Evolutionary conservation across 2,888 invertebrate genomes (phyloP).

Genomic region (Opisthograptis luteolata): DNA sequence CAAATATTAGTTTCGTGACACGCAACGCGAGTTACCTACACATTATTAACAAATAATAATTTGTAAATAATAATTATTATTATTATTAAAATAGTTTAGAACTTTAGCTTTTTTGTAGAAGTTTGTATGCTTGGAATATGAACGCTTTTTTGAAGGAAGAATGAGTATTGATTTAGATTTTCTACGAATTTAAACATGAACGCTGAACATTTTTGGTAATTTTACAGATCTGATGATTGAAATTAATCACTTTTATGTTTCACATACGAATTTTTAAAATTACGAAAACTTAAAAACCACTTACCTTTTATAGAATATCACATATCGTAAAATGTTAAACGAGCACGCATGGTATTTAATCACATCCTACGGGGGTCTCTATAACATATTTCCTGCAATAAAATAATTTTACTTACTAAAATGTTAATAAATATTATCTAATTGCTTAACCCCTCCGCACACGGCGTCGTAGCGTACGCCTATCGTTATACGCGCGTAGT

Average conservation of each 20-base stretch:
- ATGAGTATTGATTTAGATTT: constrained; percentile 17
- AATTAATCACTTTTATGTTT: background rate
- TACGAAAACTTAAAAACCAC: background rate
- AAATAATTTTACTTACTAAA: background rate
- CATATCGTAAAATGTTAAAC: constrained; percentile 3
- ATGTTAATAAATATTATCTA: no score
- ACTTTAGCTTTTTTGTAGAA: constrained; percentile 38
- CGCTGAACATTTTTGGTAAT: background rate
- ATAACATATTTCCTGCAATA: no score
- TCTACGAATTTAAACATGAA: constrained; percentile 13
- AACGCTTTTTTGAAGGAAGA: constrained; percentile 26
- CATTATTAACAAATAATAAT: constrained; percentile 35
- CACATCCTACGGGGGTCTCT: background rate
- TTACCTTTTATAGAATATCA: background rate
- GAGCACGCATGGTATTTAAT: constrained; percentile 10
- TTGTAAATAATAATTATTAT: constrained; percentile 37
- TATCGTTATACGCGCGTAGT: no score
- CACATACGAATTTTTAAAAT: background rate
- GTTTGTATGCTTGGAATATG: constrained; percentile 32
- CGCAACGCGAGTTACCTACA: constrained; percentile 47
- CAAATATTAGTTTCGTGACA: constrained; percentile 42
- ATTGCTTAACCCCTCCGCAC: no score
- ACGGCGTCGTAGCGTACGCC: no score
- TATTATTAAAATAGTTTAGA: constrained; percentile 42
- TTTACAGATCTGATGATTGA: background rate